Evolutionary conservation across 2,113 vertebrate species (phyloP).

Genomic region (Falcunculus frontatus): DNA sequence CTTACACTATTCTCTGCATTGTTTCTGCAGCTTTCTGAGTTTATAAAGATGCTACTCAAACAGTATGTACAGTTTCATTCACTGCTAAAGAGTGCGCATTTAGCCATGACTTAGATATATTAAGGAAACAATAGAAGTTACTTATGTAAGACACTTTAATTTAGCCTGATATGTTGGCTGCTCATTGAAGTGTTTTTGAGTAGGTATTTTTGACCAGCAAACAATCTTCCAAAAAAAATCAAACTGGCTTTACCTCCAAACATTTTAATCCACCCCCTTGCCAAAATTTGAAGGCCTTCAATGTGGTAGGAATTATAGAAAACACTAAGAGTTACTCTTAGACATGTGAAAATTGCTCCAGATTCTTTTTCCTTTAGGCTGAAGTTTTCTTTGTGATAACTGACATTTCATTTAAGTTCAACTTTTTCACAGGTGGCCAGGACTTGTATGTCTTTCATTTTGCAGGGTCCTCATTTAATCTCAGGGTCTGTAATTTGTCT

Average conservation of each 20-base stretch:
- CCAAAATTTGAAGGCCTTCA: background rate
- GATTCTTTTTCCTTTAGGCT: background rate
- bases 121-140: background rate
- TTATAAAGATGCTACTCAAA: background rate
- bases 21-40: background rate
- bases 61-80: background rate
- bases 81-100: background rate
- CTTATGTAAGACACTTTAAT: background rate
- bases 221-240: background rate
- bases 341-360: background rate
- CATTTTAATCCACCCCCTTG: background rate
- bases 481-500: background rate
- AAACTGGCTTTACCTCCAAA: background rate
- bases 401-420: background rate
- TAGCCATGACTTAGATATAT: background rate
- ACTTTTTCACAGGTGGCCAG: background rate
- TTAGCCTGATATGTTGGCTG: background rate
- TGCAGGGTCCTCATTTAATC: background rate
- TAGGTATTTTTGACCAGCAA: background rate
- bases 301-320: fast-evolving
- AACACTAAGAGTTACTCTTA: background rate
- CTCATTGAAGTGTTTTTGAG: background rate
- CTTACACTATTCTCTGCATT: background rate
- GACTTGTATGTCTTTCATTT: background rate
- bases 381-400: background rate